Evolutionary conservation across 2,888 invertebrate genomes (phyloP).

Genomic region (Willowsia nigromaculata): DNA sequence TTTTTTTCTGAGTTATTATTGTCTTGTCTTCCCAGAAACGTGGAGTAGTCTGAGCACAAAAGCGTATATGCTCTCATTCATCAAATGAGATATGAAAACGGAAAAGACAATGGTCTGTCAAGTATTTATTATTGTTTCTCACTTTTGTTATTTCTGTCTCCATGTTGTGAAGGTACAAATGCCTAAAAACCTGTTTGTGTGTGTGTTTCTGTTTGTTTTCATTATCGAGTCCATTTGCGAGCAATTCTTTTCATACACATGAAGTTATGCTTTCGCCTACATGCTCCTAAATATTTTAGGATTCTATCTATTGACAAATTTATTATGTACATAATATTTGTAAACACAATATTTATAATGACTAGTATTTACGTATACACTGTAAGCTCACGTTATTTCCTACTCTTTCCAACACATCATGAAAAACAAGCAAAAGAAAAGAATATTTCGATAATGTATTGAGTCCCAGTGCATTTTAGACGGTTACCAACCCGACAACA

Average conservation of each 20-base stretch:
- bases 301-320: background rate
- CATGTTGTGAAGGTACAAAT: background rate
- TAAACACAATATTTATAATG: background rate
- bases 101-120: constrained; percentile 18
- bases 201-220: background rate
- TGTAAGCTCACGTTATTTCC: no score
- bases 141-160: background rate
- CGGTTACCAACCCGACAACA: no score
- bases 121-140: constrained; percentile 16
- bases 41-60: background rate
- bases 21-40: no score
- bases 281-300: background rate
- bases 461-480: no score
- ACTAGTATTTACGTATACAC: no score
- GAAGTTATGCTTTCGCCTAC: background rate
- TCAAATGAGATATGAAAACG: constrained; percentile 4
- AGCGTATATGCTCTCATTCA: background rate
- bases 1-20: no score
- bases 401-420: no score
- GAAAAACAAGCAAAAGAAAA: background rate
- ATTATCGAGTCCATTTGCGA: background rate
- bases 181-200: background rate
- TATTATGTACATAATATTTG: background rate
- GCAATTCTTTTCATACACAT: background rate
- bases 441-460: background rate